Percentiles rank a stretch among this genome's conserved stretches.
These are phyloP conservation scores for Myrmecobius fasciatus DNA, from an alignment of 2,113 vertebrate species.

Conservation along the genomic window DNA sequence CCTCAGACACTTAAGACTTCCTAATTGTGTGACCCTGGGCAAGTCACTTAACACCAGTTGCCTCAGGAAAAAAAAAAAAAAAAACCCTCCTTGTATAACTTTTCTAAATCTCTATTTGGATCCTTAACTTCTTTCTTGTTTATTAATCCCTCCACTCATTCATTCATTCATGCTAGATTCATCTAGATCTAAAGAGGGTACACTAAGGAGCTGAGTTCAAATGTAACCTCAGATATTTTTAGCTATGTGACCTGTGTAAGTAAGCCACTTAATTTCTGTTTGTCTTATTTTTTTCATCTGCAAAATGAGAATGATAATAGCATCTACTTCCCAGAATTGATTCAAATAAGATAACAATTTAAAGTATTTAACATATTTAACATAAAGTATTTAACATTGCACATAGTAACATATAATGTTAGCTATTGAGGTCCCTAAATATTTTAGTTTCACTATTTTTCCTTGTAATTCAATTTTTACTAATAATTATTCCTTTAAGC, in stretches of 20 bases:
- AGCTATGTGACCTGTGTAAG: neutral
- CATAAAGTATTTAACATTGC: neutral
- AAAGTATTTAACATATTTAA: neutral
- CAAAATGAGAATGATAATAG: neutral
- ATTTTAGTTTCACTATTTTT: neutral
- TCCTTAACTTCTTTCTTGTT: neutral
- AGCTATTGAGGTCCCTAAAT: neutral
- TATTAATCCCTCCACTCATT: neutral
- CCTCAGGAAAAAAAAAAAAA: too few species aligned
- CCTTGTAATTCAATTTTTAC: neutral
- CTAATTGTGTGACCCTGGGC: too few species aligned
- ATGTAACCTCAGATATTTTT: neutral
- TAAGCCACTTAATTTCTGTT: neutral
- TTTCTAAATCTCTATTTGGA: neutral
- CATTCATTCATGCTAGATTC: neutral
- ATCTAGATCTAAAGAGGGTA: neutral
- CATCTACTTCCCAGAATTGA: neutral
- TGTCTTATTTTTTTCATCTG: neutral
- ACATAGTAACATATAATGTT: neutral
- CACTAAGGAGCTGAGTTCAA: neutral
- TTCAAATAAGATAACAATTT: neutral
- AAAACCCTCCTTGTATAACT: neutral
- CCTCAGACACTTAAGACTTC: too few species aligned
- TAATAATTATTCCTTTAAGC: neutral
- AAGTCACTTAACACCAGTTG: too few species aligned